Evolutionary conservation across 2,888 invertebrate genomes (phyloP), one percentile per base, ranked within the genome.

Genomic region (Volucella inanis): DNA sequence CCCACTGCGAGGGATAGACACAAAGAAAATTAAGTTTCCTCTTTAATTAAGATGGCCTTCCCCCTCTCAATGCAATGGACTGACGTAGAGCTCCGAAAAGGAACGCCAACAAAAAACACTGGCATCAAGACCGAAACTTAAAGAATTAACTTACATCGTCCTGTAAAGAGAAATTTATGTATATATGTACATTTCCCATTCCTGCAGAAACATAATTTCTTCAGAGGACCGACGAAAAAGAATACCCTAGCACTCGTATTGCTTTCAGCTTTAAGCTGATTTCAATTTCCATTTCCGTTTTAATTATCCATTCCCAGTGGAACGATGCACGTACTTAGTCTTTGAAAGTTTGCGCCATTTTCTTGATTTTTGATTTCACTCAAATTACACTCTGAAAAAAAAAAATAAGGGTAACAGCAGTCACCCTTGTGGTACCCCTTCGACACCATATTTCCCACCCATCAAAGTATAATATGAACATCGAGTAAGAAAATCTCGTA

Each of bases 1-100:
- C 85, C 68, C 64, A 68, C 72, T 62, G 55, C 67, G 22, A 61
- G 67, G 31, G 64, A 71, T 70, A 85, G 85, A 85, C 85, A 81
- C 81, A 85, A 85, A 85, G 81, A 85, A 81, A 85, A 81, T 85
- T 85, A 85, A 85, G 76, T 77, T 85, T 67, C 80, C 72, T 72
- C 72, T 52, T 61, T 85, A 85, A 85, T 85, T 85, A 85, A 85
- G 81, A 81, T 79, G 31, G 0, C 6, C 6, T 31, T 31, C 79
- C 49, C 57, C 47, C 49, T 49, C 68, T 64, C 39, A 52, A 47
- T 47, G 59, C 64, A 61, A 54, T 62, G 72, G 71, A 82, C 77
- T 71, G 67, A 55, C 74, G 31, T 31, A 31, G 6, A 65, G 64
- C n/a, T 61, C 18, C 38, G 39, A 49, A 65, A 14, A 47, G 64